Evolutionary conservation across 2,888 invertebrate genomes (phyloP).

Genomic region (Phania funesta): DNA sequence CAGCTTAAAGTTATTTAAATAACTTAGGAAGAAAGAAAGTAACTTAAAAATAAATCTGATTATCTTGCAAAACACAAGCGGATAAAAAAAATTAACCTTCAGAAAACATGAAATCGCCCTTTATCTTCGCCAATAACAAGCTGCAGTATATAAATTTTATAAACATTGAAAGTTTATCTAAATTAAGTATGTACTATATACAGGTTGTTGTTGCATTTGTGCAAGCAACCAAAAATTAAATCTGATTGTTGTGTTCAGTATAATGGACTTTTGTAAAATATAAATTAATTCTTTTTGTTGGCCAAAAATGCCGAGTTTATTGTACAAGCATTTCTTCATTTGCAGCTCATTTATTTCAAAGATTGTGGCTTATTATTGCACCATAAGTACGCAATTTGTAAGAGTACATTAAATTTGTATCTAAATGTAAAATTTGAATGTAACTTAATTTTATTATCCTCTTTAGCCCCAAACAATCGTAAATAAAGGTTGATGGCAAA

Average conservation of each 20-base stretch:
- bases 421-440: conserved; percentile 16
- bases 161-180: conserved; percentile 29
- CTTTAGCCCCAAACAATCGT: conserved; percentile 48
- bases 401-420: not conserved
- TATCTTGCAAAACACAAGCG: no score
- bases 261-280: conserved; percentile 22
- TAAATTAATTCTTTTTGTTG: conserved; percentile 33
- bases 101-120: not conserved
- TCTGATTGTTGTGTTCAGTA: not conserved
- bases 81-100: no score
- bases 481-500: conserved; percentile 30
- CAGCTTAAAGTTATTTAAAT: no score
- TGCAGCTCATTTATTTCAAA: conserved; percentile 58
- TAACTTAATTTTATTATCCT: conserved; percentile 41
- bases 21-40: no score
- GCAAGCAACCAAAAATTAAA: conserved; percentile 27
- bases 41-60: no score
- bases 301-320: conserved; percentile 24
- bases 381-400: conserved; percentile 56
- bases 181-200: not conserved
- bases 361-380: conserved; percentile 63
- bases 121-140: conserved; percentile 4
- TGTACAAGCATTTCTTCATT: conserved; percentile 40
- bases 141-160: conserved; percentile 48
- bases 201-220: conserved; percentile 24